A percentile compares a stretch with the other conserved stretches of the same genome.
These are phyloP conservation scores for Sturnira hondurensis DNA, from an alignment of 2,113 vertebrate species.

Conservation along the genomic window DNA sequence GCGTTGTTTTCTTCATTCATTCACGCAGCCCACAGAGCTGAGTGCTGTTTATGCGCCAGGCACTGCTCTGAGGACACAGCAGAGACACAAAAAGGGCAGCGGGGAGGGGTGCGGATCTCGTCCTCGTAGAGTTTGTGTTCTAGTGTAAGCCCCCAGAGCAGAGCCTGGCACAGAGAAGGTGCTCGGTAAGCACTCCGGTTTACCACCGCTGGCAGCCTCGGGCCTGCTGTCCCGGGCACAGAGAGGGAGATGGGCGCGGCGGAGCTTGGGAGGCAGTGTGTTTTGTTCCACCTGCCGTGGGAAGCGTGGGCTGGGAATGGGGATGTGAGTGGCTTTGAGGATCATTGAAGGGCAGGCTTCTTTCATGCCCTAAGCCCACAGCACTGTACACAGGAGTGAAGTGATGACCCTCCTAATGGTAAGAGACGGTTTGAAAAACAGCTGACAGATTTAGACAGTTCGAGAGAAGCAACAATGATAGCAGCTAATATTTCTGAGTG, in stretches of 20 bases:
- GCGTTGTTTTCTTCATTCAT: not conserved
- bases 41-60: not conserved
- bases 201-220: not conserved
- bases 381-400: not conserved
- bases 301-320: not conserved
- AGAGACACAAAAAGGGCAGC: not conserved
- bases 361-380: not conserved
- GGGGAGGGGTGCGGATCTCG: accelerated
- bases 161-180: no score
- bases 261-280: not conserved
- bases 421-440: not conserved
- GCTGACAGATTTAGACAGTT: not conserved
- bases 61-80: not conserved
- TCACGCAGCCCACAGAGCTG: accelerated
- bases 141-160: not conserved
- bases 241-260: not conserved
- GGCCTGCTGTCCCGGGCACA: accelerated
- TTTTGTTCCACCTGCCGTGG: no score
- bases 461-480: accelerated
- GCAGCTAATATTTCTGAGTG: not conserved
- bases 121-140: not conserved
- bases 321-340: not conserved
- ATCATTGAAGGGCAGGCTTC: not conserved
- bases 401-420: not conserved
- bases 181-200: no score